Base-by-base conservation (phyloP, 2,113 vertebrate species). In the Clarias magur region DNA sequence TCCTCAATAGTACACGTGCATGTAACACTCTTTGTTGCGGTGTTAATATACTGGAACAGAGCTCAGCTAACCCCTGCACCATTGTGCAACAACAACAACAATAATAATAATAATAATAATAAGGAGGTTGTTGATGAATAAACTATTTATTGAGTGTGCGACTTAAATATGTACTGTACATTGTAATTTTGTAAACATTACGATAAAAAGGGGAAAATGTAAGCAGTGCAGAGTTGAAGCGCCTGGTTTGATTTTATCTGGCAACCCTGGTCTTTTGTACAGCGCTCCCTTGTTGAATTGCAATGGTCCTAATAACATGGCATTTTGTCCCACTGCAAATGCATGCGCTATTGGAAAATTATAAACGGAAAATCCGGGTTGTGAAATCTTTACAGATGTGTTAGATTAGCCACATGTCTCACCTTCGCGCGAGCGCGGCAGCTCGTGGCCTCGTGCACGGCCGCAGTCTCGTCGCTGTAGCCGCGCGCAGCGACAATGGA, bases 401-500 rank as follows among this genome's bases (percentile, higher is more conserved):
- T 48, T 48, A 48, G 0, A 54, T 75, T 15, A 73, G 16, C 27
- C 34, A n/a, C 23, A n/a, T 11, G 30, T 68, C 56, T 82, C 67
- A 87, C 88, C 79, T 88, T 84, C 4, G 30, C 54, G 8, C 70
- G 34, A 23, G 73, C 25, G 25, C 54, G 54, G 23, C 70, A 82
- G 78, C 78, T 85, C 38, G 60, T 67, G 21, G 70, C 76, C 79
- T 90, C 89, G 25, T 27, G 80, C 25, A 60, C n/a, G 9, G 88
- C 86, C 68, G 80, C 53, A 11, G 9, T 80, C 48, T 60, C 1
- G 17, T 89, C 63, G 67, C 89, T 27, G 87, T 79, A 54, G 84
- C 80, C 3, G 81, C 87, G 0, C 89, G 91, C 2, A 10, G 91
- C 85, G 3, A 91, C 85, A 3, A 92, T 91, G 0, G 92, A 91